Evolutionary conservation across 2,113 vertebrate species (phyloP), one percentile per base, ranked within the genome.

Genomic region (Lasiurus borealis): DNA sequence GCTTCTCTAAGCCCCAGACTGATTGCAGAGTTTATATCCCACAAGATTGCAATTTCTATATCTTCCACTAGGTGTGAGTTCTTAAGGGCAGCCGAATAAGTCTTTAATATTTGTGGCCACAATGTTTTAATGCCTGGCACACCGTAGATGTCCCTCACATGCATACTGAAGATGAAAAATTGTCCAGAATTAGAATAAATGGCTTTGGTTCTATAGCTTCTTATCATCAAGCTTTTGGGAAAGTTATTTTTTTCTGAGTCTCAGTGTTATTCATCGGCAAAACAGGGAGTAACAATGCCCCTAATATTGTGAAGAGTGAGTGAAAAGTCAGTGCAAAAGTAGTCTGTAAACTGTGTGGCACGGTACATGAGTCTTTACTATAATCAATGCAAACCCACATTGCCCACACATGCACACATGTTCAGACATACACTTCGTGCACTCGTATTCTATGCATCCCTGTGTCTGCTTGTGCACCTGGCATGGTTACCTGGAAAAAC

Each of bases 191-290:
- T 88, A 69, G 44, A 93, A 89, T 66, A 50, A 34, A 73, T 50
- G 59, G 12, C 34, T 77, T 91, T 86, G 64, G 4, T 64, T 92
- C 80, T 91, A 29, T n/a, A 77, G 76, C 54, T 85, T 83, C 2
- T 64, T 44, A 57, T 64, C 48, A 64, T 72, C 50, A 80, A 90
- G 73, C 88, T n/a, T 59, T 64, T 9, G 27, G 25, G 21, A 11
- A 80, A 71, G 29, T 57, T 40, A 12, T 82, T 96, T 86, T 96
- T 86, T 87, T 80, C 31, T 16, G 36, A 66, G 29, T 44, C 52
- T 52, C 50, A 18, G 31, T 78, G 93, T 95, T 64, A 36, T 91
- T 89, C 54, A 62, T 62, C 48, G 54, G 23, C 90, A 85, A 92
- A 88, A 44, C 62, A 8, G 34, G 3, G 18, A 59, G 29, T 80